These are phyloP conservation scores for Beaufortia kweichowensis DNA, from an alignment of 2,113 vertebrate genomes.

Conservation along the genomic window DNA sequence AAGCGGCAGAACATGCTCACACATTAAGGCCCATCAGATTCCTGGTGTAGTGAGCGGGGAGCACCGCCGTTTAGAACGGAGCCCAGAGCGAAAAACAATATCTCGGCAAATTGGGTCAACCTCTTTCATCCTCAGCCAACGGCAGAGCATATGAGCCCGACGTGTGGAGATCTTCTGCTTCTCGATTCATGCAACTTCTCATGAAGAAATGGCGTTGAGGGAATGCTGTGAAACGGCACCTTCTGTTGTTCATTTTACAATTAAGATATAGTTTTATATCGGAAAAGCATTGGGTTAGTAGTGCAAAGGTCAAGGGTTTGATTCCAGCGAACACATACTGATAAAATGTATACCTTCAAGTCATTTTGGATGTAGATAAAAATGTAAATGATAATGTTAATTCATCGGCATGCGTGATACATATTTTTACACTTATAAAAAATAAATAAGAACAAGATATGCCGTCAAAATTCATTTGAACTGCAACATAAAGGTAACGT, in stretches of 20 bases:
- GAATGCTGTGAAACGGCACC: conserved; percentile 29
- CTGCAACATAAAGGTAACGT: too few species aligned
- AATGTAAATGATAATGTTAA: too few species aligned
- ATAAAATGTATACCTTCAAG: too few species aligned
- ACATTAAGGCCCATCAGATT: conserved; percentile 71
- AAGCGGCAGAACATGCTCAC: conserved; percentile 71
- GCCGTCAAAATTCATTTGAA: too few species aligned
- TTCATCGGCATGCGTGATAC: too few species aligned
- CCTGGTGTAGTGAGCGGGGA: conserved; percentile 54
- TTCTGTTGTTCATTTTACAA: conserved; percentile 12
- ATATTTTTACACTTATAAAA: too few species aligned
- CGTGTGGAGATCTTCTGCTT: conserved; percentile 35
- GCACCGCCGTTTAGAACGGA: conserved; percentile 59
- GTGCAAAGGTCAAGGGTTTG: too few species aligned
- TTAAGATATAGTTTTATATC: background rate
- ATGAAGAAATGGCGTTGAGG: conserved; percentile 33
- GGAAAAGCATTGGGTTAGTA: too few species aligned
- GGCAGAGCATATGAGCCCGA: conserved; percentile 39
- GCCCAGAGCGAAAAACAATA: conserved; percentile 50
- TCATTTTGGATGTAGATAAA: too few species aligned
- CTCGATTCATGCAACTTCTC: conserved; percentile 2
- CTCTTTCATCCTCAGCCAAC: conserved; percentile 56
- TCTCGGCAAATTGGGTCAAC: conserved; percentile 30
- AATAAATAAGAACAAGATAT: too few species aligned
- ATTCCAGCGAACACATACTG: too few species aligned